Percentiles rank a stretch among this genome's conserved stretches.
These are phyloP conservation scores for Hipposideros armiger DNA, from an alignment of 2,113 vertebrate genomes.

Conservation along the genomic window DNA sequence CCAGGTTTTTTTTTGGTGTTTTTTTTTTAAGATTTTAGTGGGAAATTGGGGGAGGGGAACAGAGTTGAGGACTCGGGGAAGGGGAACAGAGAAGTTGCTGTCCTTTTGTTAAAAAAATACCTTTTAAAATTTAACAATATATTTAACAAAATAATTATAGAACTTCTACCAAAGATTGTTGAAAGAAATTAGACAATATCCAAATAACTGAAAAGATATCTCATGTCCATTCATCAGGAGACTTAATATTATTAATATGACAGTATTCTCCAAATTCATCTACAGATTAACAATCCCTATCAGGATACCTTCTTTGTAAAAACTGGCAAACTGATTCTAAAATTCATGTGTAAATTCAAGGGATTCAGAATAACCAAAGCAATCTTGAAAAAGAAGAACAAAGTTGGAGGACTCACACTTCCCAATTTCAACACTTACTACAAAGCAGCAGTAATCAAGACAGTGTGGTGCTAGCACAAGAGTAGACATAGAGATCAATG, in stretches of 20 bases:
- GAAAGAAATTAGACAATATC: neutral
- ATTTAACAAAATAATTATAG: neutral
- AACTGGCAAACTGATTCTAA: neutral
- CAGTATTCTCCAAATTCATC: neutral
- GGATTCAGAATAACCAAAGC: neutral
- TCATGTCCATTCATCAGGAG: neutral
- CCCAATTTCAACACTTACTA: neutral
- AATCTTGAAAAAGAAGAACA: neutral
- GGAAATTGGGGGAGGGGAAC: too few relatives aligned
- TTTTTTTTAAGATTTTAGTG: too few relatives aligned
- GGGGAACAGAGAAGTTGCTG: too few relatives aligned
- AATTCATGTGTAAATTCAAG: neutral
- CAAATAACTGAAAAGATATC: neutral
- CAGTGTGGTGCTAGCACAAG: neutral
- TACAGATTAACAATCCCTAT: neutral
- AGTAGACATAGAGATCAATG: neutral
- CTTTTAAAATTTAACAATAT: neutral
- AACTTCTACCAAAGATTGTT: neutral
- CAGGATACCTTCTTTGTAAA: neutral
- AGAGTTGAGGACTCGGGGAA: too few relatives aligned
- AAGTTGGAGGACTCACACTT: neutral
- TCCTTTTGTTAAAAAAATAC: neutral
- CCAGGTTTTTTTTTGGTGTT: too few relatives aligned
- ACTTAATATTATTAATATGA: neutral
- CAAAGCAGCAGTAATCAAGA: neutral